Evolutionary conservation across 2,888 invertebrate genomes (phyloP).

Genomic region (Apamea crenata): DNA sequence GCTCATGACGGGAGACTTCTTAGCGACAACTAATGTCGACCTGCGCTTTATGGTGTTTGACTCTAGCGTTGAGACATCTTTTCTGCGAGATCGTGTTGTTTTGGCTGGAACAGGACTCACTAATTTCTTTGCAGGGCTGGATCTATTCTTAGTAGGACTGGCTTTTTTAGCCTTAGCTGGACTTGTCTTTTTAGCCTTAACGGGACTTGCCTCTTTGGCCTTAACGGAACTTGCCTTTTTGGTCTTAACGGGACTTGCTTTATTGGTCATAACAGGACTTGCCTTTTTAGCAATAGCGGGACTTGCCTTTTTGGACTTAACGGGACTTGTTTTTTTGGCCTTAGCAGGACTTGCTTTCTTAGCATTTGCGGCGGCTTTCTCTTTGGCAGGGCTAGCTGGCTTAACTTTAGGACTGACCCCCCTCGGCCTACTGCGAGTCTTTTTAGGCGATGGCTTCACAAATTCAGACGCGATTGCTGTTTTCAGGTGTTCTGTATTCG

Average conservation of each 20-base stretch:
- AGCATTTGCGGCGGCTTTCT: conserved; percentile 4
- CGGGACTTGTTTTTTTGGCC: neutral
- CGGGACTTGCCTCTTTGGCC: neutral
- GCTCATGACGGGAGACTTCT: conserved; percentile 76
- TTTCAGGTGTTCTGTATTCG: conserved; percentile 20
- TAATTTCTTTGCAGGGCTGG: conserved; percentile 18
- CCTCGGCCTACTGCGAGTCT: conserved; percentile 48
- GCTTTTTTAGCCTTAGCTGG: neutral
- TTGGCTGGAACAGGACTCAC: conserved; percentile 39
- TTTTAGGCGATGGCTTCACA: conserved; percentile 59
- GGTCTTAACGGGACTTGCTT: neutral
- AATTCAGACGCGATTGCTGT: conserved; percentile 30
- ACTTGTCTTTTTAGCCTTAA: neutral
- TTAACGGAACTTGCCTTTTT: neutral
- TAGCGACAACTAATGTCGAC: conserved; percentile 74
- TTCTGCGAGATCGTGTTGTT: conserved; percentile 65
- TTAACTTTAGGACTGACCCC: conserved; percentile 11
- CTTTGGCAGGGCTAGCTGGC: conserved; percentile 4
- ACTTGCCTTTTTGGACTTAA: conserved; percentile 17
- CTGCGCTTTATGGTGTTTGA: conserved; percentile 68
- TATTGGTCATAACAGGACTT: neutral
- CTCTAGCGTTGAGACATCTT: conserved; percentile 34
- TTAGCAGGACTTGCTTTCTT: conserved; percentile 17
- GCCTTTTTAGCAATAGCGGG: neutral
- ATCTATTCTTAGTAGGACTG: neutral